Conservation (phyloP, 2,888 invertebrate species). For the Onthophagus sagittarius region DNA sequence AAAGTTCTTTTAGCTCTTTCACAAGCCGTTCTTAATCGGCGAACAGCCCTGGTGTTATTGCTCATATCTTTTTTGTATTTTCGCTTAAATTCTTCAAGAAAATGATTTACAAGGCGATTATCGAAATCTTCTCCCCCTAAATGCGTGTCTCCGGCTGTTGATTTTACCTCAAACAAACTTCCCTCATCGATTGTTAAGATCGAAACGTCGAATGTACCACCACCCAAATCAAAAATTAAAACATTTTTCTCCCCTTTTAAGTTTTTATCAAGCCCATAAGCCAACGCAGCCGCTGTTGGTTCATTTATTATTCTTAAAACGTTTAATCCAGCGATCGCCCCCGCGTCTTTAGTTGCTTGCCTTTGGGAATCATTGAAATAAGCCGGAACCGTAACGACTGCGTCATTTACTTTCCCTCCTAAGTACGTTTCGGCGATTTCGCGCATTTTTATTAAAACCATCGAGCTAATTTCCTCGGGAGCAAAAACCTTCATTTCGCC, state of each 20-base stretch:
- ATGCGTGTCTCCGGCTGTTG: conserved; percentile 80
- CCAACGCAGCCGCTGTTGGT: conserved; percentile 83
- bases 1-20: conserved; percentile 75
- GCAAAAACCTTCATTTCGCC: conserved; percentile 72
- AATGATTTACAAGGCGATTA: conserved; percentile 72
- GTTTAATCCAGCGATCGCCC: conserved; percentile 78
- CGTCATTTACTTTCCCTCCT: conserved; percentile 68
- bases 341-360: conserved; percentile 88
- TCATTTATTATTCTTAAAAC: conserved; percentile 88
- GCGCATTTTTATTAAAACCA: conserved; percentile 83
- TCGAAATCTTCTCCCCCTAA: conserved; percentile 78
- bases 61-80: conserved; percentile 68
- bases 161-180: conserved; percentile 73
- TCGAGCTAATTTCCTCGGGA: conserved; percentile 81
- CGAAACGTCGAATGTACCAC: conserved; percentile 92
- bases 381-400: conserved; percentile 80
- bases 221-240: conserved; percentile 73
- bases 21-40: conserved; percentile 82
- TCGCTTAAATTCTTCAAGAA: conserved; percentile 72
- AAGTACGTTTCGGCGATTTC: conserved; percentile 74
- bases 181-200: conserved; percentile 86
- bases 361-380: conserved; percentile 81
- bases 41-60: conserved; percentile 70
- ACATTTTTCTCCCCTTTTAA: conserved; percentile 71
- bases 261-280: conserved; percentile 78